phyloP scores from a whole-genome alignment of 2,888 invertebrate species.

The Lypha dubia region DNA sequence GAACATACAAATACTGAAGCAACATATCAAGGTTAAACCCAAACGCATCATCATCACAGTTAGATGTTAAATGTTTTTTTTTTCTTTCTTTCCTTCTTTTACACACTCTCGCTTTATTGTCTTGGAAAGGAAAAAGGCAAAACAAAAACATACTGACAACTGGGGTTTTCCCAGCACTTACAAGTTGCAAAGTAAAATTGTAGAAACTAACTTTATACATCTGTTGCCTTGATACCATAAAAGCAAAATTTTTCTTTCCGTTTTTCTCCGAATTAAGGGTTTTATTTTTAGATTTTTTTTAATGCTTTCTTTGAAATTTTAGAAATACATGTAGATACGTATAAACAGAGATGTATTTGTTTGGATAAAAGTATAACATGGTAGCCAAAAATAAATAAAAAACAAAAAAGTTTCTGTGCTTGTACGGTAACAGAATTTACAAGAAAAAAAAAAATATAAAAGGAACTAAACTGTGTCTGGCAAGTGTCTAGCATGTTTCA shows the following conservation, averaged over 20 bases:
- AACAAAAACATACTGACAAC: background rate
- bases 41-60: constrained; percentile 58
- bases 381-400: constrained; percentile 30
- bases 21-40: constrained; percentile 57
- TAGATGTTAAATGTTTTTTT: constrained; percentile 33
- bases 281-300: constrained; percentile 34
- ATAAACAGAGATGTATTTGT: constrained; percentile 27
- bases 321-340: constrained; percentile 36
- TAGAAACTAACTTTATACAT: constrained; percentile 46
- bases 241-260: constrained; percentile 40
- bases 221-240: constrained; percentile 62
- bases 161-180: background rate
- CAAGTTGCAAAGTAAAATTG: constrained; percentile 14
- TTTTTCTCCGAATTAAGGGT: constrained; percentile 29
- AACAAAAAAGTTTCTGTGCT: constrained; percentile 37
- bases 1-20: background rate
- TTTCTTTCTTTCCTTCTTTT: background rate
- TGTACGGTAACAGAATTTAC: constrained; percentile 13
- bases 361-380: constrained; percentile 16
- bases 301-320: constrained; percentile 57
- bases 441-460: constrained; percentile 20
- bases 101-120: background rate
- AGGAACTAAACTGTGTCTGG: constrained; percentile 70
- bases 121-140: background rate
- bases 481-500: constrained; percentile 72